Evolutionary conservation across 2,888 invertebrate genomes (phyloP), one percentile per base, ranked within the genome.

Genomic region (Aphodius granarius): DNA sequence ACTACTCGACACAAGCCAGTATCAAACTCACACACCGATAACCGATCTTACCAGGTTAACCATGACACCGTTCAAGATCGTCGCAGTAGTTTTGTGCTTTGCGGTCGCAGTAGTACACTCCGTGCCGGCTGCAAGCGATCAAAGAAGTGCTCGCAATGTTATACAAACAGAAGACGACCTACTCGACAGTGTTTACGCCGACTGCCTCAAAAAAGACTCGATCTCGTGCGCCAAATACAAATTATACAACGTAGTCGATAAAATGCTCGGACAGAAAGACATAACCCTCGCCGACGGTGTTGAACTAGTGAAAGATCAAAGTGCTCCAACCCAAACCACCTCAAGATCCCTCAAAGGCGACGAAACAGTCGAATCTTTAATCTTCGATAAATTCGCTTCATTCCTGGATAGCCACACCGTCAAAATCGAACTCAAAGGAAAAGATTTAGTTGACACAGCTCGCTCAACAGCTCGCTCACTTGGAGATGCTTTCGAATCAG

Each of bases 361-460:
- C 71, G 91, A 92, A 80, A 91, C 93, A 5, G 87, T 95, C 73
- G 94, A 94, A 85, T 90, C 90, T 79, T 89, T 95, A 87, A 94
- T 96, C 83, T 86, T 93, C 83, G 93, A 94, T 85, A 93, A 92
- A 83, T 87, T 95, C 81, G 88, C 92, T 78, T 91, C 90, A 82
- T 95, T 95, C 87, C 90, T 95, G 87, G 92, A 92, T 86, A 91
- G 92, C 82, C 94, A 95, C 87, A 94, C 94, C 74, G 87, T 95
- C 82, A 94, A 95, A 84, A 91, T 94, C 65, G 94, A 94, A 86
- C 88, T 94, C 77, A 94, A 94, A 86, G 94, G 94, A 76, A 90
- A 91, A 78, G 94, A 94, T 83, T 92, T 94, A 73, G 89, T 94
- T 3, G 92, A 92, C 79, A 92, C 93, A 5, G 74, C 74, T 16